Conservation (phyloP, 2,113 vertebrate genomes). For the Pseudolaguvia tuberculata region DNA sequence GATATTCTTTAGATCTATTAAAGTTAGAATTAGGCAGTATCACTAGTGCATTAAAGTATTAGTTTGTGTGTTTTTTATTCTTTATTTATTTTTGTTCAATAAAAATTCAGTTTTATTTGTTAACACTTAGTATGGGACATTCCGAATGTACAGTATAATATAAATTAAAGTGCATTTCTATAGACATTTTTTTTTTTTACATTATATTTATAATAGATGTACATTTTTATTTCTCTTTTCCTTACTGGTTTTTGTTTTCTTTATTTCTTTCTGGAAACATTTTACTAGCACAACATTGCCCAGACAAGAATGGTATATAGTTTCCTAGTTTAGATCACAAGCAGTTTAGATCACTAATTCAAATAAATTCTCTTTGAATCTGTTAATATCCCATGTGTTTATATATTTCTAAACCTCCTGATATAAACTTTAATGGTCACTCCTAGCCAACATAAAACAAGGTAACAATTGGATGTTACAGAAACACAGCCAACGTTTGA, state of each 20-base stretch:
- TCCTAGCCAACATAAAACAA: background rate
- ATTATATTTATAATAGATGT: background rate
- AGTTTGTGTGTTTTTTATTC: no score
- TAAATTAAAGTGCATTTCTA: constrained; percentile 14
- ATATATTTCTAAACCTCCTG: background rate
- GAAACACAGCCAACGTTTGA: constrained; percentile 20
- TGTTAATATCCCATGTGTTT: constrained; percentile 20
- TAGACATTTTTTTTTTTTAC: background rate
- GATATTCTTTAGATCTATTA: background rate
- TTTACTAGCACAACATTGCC: background rate
- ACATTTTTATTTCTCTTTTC: background rate
- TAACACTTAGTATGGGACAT: no score
- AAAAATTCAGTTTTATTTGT: no score
- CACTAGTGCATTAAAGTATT: constrained; percentile 23
- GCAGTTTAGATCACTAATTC: constrained; percentile 14
- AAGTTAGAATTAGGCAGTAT: background rate
- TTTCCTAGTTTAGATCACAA: constrained; percentile 27
- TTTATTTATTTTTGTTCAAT: no score
- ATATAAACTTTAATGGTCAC: constrained; percentile 27
- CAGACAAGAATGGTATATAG: constrained; percentile 23
- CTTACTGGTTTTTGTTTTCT: background rate
- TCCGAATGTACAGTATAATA: background rate
- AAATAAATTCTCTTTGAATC: constrained; percentile 37
- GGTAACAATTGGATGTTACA: constrained; percentile 13
- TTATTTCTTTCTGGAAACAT: background rate